Base-by-base conservation (phyloP, 2,113 vertebrate genomes). In the Aphyosemion australe region DNA sequence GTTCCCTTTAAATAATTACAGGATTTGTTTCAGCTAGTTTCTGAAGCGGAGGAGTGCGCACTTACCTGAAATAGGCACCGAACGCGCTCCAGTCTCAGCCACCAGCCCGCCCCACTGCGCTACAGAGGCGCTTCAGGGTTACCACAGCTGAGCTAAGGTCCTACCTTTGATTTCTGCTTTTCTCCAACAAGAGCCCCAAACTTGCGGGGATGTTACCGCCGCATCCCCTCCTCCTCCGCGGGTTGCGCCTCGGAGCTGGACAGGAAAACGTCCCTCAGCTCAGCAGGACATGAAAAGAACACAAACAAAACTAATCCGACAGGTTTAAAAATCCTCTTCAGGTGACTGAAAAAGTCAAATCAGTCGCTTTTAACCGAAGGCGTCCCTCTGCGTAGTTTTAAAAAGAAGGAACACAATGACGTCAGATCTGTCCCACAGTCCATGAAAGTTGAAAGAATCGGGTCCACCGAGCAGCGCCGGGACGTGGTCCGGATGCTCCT, bases 41-140 rank as follows among this genome's bases (percentile, higher is more conserved):
- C 62, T 66, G 26, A 43, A 65, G 31, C 52, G 60, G 72, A 53
- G 43, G 62, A 74, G 73, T 39, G 69, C 72, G 80, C 74, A 55
- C 79, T 87, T 86, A 90, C 87, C 89, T 89, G 79, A 89, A 87
- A 88, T 79, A 87, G 78, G 78, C 77, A 18, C 61, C 53, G 67
- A 47, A 63, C 45, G 78, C 9, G 70, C 39, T 52, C 20, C 26
- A 4, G 26, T 21, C 76, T 65, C 37, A 37, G 6, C 61, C 71
- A 69, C 31, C 63, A 51, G 57, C 52, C 14, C 8, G 26, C 5
- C 26, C 26, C 26, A 2, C n/a, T n/a, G n/a, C 14, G 55, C 46
- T 54, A 81, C 72, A 78, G 19, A 84, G 78, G 61, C 42, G 63
- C 78, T 86, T 84, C 84, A 88, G 87, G 87, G 88, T 87, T 89